These are phyloP conservation scores for Petromus typicus DNA, from an alignment of 2,113 vertebrate species.

Conservation along the genomic window DNA sequence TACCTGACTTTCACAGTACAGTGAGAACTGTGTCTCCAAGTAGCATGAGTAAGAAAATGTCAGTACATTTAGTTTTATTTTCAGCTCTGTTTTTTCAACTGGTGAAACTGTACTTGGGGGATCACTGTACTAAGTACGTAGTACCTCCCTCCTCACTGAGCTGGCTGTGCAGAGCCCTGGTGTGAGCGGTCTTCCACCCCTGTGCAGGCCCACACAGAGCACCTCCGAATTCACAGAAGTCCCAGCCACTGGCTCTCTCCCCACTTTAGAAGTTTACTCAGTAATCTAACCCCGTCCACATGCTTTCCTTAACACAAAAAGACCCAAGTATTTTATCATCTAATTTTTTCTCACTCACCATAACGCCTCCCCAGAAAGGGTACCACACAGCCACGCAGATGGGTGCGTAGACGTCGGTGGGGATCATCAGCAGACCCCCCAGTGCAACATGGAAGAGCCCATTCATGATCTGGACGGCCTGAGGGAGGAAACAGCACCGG, in stretches of 20 bases:
- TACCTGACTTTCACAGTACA: neutral
- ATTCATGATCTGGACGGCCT: constrained; percentile 82
- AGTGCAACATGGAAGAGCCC: constrained; percentile 78
- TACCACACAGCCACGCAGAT: constrained; percentile 78
- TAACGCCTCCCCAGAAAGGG: constrained; percentile 79
- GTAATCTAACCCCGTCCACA: neutral
- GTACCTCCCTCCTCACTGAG: fast-evolving
- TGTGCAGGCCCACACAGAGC: neutral
- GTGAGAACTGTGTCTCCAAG: neutral
- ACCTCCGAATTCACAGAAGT: neutral
- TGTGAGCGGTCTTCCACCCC: neutral
- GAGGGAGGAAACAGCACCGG: neutral
- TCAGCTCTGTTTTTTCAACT: neutral
- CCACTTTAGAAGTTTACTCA: neutral
- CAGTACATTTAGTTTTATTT: neutral
- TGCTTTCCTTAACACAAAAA: neutral
- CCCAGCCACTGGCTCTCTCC: neutral
- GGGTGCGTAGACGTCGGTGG: constrained; percentile 18
- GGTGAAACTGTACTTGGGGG: neutral
- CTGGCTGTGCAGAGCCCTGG: neutral
- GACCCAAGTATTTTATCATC: neutral
- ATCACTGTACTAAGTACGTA: neutral
- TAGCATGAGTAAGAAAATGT: neutral
- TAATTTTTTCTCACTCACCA: constrained; percentile 68
- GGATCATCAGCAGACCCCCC: constrained; percentile 70